Percentiles rank a stretch among this genome's conserved stretches.
These are phyloP conservation scores for Alethe diademata DNA, from an alignment of 2,113 vertebrate genomes.

Conservation along the genomic window DNA sequence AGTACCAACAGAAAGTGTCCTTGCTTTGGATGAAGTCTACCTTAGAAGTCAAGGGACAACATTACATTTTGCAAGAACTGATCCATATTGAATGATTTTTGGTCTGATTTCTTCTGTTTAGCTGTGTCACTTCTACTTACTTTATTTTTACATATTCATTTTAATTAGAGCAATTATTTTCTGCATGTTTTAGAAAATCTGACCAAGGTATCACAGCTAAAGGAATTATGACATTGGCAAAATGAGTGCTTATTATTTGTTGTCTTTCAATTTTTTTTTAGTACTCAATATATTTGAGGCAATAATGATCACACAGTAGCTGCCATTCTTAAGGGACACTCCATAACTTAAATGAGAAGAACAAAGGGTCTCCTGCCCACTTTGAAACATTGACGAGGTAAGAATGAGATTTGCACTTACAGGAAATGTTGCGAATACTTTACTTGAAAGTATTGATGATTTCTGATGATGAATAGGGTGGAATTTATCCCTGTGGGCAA, in stretches of 20 bases:
- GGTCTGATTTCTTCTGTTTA: background rate
- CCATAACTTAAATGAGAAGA: background rate
- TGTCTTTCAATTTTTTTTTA: background rate
- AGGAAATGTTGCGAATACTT: constrained; percentile 13
- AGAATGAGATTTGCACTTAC: background rate
- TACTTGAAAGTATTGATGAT: background rate
- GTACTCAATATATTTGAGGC: background rate
- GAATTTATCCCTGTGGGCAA: constrained; percentile 6
- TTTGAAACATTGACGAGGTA: background rate
- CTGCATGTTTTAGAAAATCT: background rate
- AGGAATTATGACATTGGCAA: background rate
- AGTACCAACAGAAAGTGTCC: background rate
- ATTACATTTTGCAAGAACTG: background rate
- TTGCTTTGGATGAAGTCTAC: background rate
- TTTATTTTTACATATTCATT: background rate
- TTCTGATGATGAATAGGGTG: background rate
- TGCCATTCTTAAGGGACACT: background rate
- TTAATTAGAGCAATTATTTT: background rate
- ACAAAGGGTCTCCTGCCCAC: background rate
- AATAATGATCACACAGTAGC: background rate
- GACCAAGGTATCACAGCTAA: background rate
- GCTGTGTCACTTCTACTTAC: background rate
- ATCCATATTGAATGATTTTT: background rate
- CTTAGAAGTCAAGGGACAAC: background rate
- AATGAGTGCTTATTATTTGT: background rate